Evolutionary conservation across 1,140 invertebrate species (phyloP).

Genomic region (Drosophila parabipectinata): DNA sequence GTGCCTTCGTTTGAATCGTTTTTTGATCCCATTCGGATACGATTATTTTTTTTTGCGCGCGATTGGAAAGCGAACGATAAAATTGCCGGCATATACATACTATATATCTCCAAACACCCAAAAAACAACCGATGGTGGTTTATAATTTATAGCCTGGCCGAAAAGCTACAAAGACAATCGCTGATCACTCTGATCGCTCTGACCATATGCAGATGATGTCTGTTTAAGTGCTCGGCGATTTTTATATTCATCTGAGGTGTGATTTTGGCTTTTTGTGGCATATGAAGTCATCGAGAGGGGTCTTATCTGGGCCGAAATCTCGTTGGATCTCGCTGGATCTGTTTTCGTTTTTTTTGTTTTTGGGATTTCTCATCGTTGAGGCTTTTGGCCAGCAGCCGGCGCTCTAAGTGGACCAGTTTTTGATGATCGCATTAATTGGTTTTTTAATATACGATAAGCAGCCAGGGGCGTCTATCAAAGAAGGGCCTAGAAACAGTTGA

Average conservation of each 20-base stretch:
- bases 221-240: conserved; percentile 70
- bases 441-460: conserved; percentile 59
- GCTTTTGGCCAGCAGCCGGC: conserved; percentile 29
- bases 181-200: conserved; percentile 13
- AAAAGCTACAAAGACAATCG: conserved; percentile 18
- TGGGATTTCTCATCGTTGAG: conserved; percentile 1
- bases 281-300: conserved; percentile 68
- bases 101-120: conserved; percentile 13
- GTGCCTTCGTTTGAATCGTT: conserved; percentile 31
- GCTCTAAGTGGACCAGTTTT: conserved; percentile 73
- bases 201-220: conserved; percentile 66
- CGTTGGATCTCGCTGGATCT: conserved; percentile 16
- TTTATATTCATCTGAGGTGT: conserved; percentile 76
- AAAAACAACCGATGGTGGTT: conserved; percentile 9
- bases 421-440: conserved; percentile 71
- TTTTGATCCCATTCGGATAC: conserved; percentile 17
- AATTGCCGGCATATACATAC: conserved; percentile 28
- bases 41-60: conserved; percentile 18
- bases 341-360: not conserved
- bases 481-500: not conserved
- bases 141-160: conserved; percentile 64
- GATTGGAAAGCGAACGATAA: conserved; percentile 30
- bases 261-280: conserved; percentile 63
- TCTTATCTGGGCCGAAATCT: conserved; percentile 45
- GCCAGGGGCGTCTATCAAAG: conserved; percentile 14